phyloP scores from a whole-genome alignment of 2,888 invertebrate species.

The Lycophotia porphyrea region DNA sequence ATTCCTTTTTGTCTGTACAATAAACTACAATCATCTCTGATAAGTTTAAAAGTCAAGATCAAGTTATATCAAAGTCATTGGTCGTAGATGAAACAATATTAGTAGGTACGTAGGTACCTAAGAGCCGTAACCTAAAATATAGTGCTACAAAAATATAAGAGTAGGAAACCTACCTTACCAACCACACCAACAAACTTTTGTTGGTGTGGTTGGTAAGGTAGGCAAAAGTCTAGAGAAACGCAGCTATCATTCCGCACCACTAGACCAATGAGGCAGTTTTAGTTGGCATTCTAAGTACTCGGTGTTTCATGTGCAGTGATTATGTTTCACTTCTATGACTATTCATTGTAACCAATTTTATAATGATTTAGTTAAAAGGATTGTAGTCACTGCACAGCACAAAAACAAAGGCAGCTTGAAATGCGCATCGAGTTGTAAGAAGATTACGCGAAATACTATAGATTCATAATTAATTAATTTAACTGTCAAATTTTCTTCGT shows the following conservation, averaged over 20 bases:
- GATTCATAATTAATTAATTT: slow-evolving; percentile 10
- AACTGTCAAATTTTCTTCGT: background rate
- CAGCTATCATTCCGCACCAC: too few relatives aligned
- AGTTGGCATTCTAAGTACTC: background rate
- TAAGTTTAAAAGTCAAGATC: background rate
- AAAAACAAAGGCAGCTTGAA: background rate
- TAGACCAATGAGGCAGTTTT: too few relatives aligned
- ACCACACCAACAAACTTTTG: too few relatives aligned
- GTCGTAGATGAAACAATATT: background rate
- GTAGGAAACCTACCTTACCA: too few relatives aligned
- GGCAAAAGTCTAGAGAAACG: too few relatives aligned
- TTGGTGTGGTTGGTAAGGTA: too few relatives aligned
- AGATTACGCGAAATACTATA: background rate
- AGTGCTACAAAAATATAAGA: too few relatives aligned
- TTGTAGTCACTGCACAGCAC: background rate
- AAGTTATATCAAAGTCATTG: background rate
- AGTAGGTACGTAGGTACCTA: too few relatives aligned
- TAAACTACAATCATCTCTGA: background rate
- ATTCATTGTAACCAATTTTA: background rate
- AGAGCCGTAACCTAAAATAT: background rate
- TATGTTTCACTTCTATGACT: background rate
- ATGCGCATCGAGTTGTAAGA: slow-evolving; percentile 6
- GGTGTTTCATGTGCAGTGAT: background rate
- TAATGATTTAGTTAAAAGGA: background rate
- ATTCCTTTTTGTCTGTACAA: background rate